Conservation (phyloP, 2,113 vertebrate genomes). For the Phyllostomus discolor region DNA sequence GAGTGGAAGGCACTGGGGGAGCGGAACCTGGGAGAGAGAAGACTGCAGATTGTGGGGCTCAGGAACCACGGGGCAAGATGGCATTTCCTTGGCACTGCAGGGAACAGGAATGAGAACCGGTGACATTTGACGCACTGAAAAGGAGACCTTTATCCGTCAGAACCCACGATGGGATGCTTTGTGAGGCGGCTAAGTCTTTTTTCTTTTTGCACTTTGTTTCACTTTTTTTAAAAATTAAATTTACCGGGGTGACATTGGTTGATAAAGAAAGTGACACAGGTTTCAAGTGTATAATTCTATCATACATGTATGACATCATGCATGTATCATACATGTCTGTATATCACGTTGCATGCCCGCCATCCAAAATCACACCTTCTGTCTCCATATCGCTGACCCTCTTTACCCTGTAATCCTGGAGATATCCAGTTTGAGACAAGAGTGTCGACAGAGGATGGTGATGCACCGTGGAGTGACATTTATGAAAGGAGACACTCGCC, state of each 20-base stretch:
- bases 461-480: background rate
- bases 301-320: too few species aligned
- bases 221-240: too few species aligned
- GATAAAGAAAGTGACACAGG: too few species aligned
- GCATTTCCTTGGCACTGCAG: background rate
- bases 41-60: rapidly evolving
- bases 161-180: background rate
- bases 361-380: background rate
- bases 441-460: background rate
- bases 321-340: too few species aligned
- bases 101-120: background rate
- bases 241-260: too few species aligned
- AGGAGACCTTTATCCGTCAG: rapidly evolving
- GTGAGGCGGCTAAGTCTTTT: background rate
- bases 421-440: background rate
- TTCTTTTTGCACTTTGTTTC: too few species aligned
- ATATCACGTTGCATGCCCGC: too few species aligned
- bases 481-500: background rate
- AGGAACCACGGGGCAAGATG: too few species aligned
- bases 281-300: too few species aligned
- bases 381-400: background rate
- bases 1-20: too few species aligned
- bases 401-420: background rate
- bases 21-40: too few species aligned
- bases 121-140: too few species aligned